Percentiles rank a stretch among this genome's conserved stretches.
Evolutionary conservation across 1,140 invertebrate genomes (phyloP).

Genomic region (Procambarus virginalis): DNA sequence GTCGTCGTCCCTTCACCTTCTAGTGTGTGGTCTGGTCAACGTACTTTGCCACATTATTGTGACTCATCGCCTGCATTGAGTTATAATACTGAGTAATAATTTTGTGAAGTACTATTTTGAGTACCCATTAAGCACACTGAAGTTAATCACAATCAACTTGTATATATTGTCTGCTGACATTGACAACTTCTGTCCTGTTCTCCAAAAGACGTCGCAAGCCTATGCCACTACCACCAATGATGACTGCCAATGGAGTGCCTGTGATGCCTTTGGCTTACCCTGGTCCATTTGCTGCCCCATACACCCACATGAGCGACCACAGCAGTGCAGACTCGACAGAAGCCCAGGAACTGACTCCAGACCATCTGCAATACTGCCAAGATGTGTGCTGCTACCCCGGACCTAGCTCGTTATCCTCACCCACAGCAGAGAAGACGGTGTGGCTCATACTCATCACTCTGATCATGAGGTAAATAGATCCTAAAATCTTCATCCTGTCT

Average conservation of each 20-base stretch:
- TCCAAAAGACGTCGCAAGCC: conserved; percentile 63
- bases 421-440: neutral
- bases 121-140: no score
- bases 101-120: no score
- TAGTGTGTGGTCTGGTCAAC: no score
- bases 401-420: conserved; percentile 32
- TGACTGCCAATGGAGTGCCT: conserved; percentile 44
- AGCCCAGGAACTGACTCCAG: conserved; percentile 32
- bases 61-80: no score
- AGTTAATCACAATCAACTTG: no score
- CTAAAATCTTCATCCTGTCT: no score
- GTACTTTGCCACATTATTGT: no score
- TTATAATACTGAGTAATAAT: no score
- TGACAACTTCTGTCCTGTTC: neutral
- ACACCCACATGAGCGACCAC: conserved; percentile 69
- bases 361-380: conserved; percentile 34
- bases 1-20: no score
- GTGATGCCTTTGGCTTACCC: conserved; percentile 66
- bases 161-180: no score
- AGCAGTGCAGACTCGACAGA: conserved; percentile 66
- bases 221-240: conserved; percentile 56
- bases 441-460: conserved; percentile 16
- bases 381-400: conserved; percentile 26
- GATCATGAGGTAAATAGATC: conserved; percentile 39
- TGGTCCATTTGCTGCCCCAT: conserved; percentile 58